These are phyloP conservation scores for Eulithis prunata DNA, from an alignment of 2,888 invertebrate species.

Conservation along the genomic window DNA sequence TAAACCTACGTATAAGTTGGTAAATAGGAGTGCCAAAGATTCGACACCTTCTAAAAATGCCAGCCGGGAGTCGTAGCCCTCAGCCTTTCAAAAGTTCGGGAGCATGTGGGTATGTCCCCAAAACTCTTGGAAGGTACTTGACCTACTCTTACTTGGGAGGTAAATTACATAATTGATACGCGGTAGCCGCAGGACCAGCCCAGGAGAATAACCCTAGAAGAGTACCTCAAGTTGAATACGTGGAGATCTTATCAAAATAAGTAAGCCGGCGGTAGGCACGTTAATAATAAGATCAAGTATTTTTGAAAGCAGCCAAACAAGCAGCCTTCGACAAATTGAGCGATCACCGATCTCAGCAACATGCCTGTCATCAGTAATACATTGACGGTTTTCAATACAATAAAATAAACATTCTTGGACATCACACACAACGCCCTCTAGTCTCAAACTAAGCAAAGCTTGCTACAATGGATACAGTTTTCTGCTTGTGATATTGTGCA, in stretches of 20 bases:
- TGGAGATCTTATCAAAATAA: slow-evolving; percentile 15
- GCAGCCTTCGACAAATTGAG: too few species aligned
- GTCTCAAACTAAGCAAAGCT: too few species aligned
- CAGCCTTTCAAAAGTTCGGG: not conserved
- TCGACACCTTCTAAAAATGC: slow-evolving; percentile 6
- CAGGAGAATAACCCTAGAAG: slow-evolving; percentile 1
- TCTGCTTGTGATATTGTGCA: too few species aligned
- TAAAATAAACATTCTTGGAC: too few species aligned
- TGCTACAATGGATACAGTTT: too few species aligned
- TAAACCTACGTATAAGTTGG: not conserved
- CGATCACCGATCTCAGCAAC: too few species aligned
- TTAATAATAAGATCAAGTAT: too few species aligned
- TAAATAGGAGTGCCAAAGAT: not conserved
- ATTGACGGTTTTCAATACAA: too few species aligned
- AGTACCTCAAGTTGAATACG: not conserved
- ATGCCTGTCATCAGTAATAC: too few species aligned
- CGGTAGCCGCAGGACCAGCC: slow-evolving; percentile 13
- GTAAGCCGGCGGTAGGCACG: not conserved
- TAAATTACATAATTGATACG: slow-evolving; percentile 21
- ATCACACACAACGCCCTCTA: too few species aligned
- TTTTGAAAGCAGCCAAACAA: too few species aligned
- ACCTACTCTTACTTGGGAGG: slow-evolving; percentile 13
- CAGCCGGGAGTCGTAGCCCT: not conserved
- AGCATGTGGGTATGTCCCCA: slow-evolving; percentile 2
- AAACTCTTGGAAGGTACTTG: slow-evolving; percentile 18